A percentile compares a stretch with the other conserved stretches of the same genome.
phyloP scores from a whole-genome alignment of 2,113 vertebrate genomes.

The Grallaria varia region DNA sequence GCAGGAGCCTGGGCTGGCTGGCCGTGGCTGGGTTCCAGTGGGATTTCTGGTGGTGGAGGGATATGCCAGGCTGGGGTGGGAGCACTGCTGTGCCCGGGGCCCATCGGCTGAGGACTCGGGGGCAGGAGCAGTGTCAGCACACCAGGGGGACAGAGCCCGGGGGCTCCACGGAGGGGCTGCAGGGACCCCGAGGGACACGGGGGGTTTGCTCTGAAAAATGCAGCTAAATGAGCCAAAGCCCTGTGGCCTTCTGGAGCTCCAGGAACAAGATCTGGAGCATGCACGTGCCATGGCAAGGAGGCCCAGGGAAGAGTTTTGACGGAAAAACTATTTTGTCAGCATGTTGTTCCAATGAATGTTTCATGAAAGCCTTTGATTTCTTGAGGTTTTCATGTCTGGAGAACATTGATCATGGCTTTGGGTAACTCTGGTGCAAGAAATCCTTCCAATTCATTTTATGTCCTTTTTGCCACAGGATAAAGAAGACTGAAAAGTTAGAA shows the following conservation, averaged over 20 bases:
- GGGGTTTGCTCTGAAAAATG: background rate
- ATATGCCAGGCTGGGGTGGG: background rate
- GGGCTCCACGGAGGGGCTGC: too few relatives aligned
- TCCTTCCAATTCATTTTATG: background rate
- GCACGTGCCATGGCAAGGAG: background rate
- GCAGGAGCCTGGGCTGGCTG: background rate
- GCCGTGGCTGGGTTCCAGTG: background rate
- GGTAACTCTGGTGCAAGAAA: background rate
- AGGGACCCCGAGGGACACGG: background rate
- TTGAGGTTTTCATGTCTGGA: background rate
- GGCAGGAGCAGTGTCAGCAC: too few relatives aligned
- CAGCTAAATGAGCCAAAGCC: background rate
- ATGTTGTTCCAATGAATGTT: background rate
- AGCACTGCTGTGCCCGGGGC: rapidly evolving
- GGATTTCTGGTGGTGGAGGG: background rate
- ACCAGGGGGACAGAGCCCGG: too few relatives aligned
- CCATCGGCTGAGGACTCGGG: too few relatives aligned
- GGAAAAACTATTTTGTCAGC: background rate
- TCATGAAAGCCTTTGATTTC: conserved; percentile 9
- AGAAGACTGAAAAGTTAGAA: background rate
- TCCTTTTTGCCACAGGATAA: background rate
- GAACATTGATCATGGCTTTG: background rate
- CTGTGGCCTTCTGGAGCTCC: background rate
- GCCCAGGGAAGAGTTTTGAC: background rate
- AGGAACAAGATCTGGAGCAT: background rate